A percentile compares a stretch with the other conserved stretches of the same genome.
Conservation (phyloP, 2,113 vertebrate genomes). For the Azemiops feae region DNA sequence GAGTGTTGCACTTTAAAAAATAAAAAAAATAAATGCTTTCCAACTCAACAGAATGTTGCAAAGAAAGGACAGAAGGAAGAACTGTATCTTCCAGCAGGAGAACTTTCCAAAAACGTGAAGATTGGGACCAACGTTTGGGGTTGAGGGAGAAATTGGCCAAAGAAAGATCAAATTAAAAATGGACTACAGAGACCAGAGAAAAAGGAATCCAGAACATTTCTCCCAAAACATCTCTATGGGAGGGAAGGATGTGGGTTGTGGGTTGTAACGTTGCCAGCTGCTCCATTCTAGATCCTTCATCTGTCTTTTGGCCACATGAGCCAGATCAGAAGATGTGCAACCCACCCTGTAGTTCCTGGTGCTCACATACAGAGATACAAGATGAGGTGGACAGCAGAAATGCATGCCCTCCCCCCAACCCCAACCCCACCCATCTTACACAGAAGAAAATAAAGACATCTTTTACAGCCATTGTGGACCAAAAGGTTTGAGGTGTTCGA, state of each 20-base stretch:
- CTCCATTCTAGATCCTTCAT: background rate
- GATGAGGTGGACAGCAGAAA: background rate
- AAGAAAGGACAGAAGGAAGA: background rate
- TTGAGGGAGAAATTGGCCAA: background rate
- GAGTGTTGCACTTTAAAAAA: background rate
- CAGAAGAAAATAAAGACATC: background rate
- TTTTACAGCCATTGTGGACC: background rate
- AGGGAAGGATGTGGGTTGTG: too few relatives aligned
- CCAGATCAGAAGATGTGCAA: background rate
- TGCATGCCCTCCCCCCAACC: background rate
- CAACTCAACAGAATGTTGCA: background rate
- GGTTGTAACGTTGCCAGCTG: background rate
- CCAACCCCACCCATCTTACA: background rate
- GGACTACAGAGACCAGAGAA: background rate
- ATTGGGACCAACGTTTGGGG: background rate
- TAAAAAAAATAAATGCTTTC: background rate
- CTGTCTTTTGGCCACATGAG: background rate
- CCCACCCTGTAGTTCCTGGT: background rate
- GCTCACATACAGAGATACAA: background rate
- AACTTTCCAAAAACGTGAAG: background rate
- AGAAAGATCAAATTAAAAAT: background rate
- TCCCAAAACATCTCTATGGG: background rate
- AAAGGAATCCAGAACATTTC: background rate
- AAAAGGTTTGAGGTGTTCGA: background rate
- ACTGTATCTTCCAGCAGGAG: background rate